Evolutionary conservation across 2,888 invertebrate species (phyloP).

Genomic region (Mesorhabditis belari): DNA sequence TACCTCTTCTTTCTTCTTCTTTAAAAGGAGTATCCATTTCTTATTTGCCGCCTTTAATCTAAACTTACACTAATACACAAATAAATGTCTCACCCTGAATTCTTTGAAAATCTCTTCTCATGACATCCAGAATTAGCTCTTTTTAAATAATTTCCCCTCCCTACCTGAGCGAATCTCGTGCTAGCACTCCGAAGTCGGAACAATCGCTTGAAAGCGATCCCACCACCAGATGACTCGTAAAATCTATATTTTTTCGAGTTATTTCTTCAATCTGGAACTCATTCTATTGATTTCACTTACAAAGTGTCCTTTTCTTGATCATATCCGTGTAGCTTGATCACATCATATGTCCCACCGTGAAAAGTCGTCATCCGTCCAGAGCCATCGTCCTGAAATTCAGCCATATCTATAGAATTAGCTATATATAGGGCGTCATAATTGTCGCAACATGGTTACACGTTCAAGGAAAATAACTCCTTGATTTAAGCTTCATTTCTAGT

Average conservation of each 20-base stretch:
- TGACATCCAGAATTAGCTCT: too few species aligned
- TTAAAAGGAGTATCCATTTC: too few species aligned
- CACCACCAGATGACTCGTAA: slow-evolving; percentile 77
- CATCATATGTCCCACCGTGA: slow-evolving; percentile 54
- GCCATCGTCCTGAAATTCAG: slow-evolving; percentile 9
- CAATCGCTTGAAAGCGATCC: slow-evolving; percentile 80
- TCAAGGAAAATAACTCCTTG: too few species aligned
- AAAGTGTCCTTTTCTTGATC: slow-evolving; percentile 27
- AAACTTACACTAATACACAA: slow-evolving; percentile 53
- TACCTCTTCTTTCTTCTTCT: too few species aligned
- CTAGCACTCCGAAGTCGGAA: slow-evolving; percentile 61
- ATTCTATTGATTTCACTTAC: background rate
- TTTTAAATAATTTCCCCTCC: too few species aligned
- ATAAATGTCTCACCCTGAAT: background rate
- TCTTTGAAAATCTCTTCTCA: too few species aligned
- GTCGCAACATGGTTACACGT: too few species aligned
- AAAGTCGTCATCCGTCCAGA: slow-evolving; percentile 32
- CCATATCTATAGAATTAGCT: too few species aligned
- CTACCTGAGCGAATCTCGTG: background rate
- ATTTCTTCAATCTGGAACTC: background rate
- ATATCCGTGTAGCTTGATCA: slow-evolving; percentile 53
- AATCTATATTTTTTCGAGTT: slow-evolving; percentile 64
- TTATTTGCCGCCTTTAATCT: slow-evolving; percentile 73
- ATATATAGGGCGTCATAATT: too few species aligned
- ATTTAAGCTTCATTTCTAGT: too few species aligned